Evolutionary conservation across 2,888 invertebrate species (phyloP).

Genomic region (Eumerus sabulonum): DNA sequence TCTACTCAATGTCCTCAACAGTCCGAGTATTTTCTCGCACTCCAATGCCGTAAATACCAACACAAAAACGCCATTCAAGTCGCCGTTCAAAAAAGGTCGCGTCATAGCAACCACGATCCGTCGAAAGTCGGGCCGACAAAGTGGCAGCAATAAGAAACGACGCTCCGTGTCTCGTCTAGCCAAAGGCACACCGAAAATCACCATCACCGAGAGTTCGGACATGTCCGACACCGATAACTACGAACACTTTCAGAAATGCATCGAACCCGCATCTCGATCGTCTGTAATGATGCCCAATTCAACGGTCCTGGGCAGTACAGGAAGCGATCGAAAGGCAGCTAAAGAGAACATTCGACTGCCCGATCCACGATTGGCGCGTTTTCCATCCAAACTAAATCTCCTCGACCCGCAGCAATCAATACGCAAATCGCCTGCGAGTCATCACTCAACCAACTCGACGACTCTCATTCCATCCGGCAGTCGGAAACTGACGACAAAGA

Average conservation of each 20-base stretch:
- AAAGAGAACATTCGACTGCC: slow-evolving; percentile 69
- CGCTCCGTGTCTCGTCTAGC: slow-evolving; percentile 61
- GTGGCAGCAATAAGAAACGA: slow-evolving; percentile 71
- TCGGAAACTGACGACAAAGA: slow-evolving; percentile 74
- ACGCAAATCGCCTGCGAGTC: slow-evolving; percentile 50
- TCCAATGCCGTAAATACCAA: slow-evolving; percentile 40
- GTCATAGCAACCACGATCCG: slow-evolving; percentile 74
- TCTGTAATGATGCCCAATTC: slow-evolving; percentile 61
- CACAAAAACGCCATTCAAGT: slow-evolving; percentile 68
- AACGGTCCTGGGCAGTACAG: not conserved
- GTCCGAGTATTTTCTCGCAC: slow-evolving; percentile 68
- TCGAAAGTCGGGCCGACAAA: slow-evolving; percentile 72
- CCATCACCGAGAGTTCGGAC: slow-evolving; percentile 51
- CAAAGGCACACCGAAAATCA: slow-evolving; percentile 48
- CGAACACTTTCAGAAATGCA: slow-evolving; percentile 71
- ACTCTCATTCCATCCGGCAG: slow-evolving; percentile 58
- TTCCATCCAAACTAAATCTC: slow-evolving; percentile 67
- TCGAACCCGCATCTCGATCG: slow-evolving; percentile 71
- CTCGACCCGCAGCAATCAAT: slow-evolving; percentile 37
- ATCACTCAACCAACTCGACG: slow-evolving; percentile 63
- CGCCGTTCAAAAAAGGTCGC: slow-evolving; percentile 72
- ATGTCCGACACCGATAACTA: slow-evolving; percentile 68
- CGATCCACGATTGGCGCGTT: slow-evolving; percentile 60
- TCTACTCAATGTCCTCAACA: slow-evolving; percentile 72
- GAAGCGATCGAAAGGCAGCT: slow-evolving; percentile 20